Conservation (phyloP, 2,113 vertebrate genomes). For the Lanius ludovicianus region DNA sequence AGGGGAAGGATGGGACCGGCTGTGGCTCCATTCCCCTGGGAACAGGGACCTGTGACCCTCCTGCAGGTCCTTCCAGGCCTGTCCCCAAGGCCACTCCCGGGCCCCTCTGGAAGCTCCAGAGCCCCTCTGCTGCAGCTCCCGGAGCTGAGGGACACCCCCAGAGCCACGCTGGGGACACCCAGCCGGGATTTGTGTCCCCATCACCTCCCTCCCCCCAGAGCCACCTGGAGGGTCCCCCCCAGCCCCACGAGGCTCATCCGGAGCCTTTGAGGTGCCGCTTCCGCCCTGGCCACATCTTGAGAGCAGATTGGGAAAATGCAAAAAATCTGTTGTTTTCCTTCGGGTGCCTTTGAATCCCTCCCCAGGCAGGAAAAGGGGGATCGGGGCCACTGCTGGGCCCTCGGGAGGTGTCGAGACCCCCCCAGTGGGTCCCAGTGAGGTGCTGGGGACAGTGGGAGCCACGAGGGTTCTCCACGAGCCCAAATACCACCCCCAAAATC, state of each 20-base stretch:
- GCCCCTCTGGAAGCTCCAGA: neutral
- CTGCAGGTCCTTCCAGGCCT: neutral
- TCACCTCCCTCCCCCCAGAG: too few relatives aligned
- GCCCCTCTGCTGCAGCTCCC: neutral
- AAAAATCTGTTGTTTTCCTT: neutral
- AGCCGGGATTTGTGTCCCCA: neutral
- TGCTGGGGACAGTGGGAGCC: neutral
- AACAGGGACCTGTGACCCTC: neutral
- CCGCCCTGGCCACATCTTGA: slow-evolving; percentile 40
- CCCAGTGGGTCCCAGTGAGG: neutral
- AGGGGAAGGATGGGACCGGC: neutral
- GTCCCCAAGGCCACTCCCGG: neutral
- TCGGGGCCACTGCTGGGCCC: fast-evolving
- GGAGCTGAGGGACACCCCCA: neutral
- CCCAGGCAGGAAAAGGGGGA: neutral
- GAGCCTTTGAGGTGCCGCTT: slow-evolving; percentile 6
- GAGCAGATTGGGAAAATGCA: slow-evolving; percentile 15
- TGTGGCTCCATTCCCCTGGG: neutral
- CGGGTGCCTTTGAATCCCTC: neutral
- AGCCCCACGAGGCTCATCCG: neutral
- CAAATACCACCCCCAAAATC: neutral
- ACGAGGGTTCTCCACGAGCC: neutral
- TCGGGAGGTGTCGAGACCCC: neutral
- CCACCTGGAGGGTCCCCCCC: neutral
- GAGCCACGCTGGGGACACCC: neutral